These are phyloP conservation scores for Agrilus planipennis DNA, from an alignment of 1,140 invertebrate genomes.

Conservation along the genomic window DNA sequence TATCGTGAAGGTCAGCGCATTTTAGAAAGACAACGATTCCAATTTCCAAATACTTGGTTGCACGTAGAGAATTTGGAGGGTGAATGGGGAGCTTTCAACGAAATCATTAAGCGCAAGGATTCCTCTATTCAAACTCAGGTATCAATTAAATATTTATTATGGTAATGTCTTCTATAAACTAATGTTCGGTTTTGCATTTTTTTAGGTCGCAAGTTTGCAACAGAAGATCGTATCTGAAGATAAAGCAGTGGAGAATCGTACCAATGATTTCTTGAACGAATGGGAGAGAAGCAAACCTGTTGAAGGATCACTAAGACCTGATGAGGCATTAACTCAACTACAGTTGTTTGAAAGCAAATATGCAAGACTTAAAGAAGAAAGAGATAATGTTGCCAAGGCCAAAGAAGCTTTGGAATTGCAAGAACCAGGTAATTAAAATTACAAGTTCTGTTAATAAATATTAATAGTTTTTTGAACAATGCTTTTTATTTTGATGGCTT, in stretches of 20 bases:
- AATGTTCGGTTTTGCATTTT: too few relatives aligned
- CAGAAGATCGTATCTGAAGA: constrained; percentile 99
- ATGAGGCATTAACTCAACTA: constrained; percentile 85
- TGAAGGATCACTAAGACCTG: constrained; percentile 83
- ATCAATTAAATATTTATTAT: too few relatives aligned
- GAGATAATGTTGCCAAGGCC: constrained; percentile 94
- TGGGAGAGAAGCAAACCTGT: constrained; percentile 98
- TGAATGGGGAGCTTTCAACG: constrained; percentile 98
- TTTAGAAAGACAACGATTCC: constrained; percentile 89
- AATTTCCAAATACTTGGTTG: constrained; percentile 93
- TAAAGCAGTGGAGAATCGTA: constrained; percentile 90
- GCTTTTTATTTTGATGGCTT: too few relatives aligned
- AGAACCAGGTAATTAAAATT: constrained; percentile 68
- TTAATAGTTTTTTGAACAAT: too few relatives aligned
- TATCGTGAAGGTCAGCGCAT: constrained; percentile 93
- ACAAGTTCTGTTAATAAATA: too few relatives aligned
- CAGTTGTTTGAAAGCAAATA: constrained; percentile 93
- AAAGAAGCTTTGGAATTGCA: constrained; percentile 96
- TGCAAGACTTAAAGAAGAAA: constrained; percentile 87
- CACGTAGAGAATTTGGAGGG: constrained; percentile 99
- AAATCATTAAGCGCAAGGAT: constrained; percentile 97
- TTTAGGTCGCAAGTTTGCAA: constrained; percentile 78
- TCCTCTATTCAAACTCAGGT: constrained; percentile 94
- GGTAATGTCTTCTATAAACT: too few relatives aligned
- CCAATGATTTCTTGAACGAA: constrained; percentile 82